Percentiles rank a stretch among this genome's conserved stretches.
phyloP scores from a whole-genome alignment of 1,140 invertebrate species.

The Geopemphigus sp. region DNA sequence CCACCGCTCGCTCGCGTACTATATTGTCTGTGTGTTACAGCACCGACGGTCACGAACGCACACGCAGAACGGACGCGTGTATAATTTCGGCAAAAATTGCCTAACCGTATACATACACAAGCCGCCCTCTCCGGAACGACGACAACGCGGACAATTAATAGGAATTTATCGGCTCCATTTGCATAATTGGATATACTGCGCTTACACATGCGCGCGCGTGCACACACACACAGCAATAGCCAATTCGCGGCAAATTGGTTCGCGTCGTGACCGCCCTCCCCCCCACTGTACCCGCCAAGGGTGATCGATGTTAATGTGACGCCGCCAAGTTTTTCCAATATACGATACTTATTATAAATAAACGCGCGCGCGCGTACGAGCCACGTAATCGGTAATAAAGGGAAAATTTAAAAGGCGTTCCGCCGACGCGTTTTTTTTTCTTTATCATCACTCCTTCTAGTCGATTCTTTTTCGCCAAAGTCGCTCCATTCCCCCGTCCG shows the following conservation, averaged over 20 bases:
- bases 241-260: background rate
- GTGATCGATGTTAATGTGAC: constrained; percentile 39
- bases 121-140: background rate
- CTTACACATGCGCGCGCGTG: too few species aligned
- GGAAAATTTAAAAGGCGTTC: constrained; percentile 18
- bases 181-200: constrained; percentile 40
- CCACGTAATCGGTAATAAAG: constrained; percentile 36
- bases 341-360: background rate
- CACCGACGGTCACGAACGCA: background rate
- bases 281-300: background rate
- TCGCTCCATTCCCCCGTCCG: too few species aligned
- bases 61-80: background rate
- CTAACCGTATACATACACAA: background rate
- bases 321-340: constrained; percentile 25
- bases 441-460: too few species aligned
- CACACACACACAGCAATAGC: background rate
- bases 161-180: constrained; percentile 48
- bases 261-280: too few species aligned
- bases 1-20: too few species aligned
- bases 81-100: constrained; percentile 24
- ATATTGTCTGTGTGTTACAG: too few species aligned
- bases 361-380: too few species aligned
- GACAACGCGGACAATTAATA: constrained; percentile 41
- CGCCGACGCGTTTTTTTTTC: too few species aligned
- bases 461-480: too few species aligned